These are phyloP conservation scores for Salvelinus alpinus DNA, from an alignment of 2,113 vertebrate genomes.

Conservation along the genomic window DNA sequence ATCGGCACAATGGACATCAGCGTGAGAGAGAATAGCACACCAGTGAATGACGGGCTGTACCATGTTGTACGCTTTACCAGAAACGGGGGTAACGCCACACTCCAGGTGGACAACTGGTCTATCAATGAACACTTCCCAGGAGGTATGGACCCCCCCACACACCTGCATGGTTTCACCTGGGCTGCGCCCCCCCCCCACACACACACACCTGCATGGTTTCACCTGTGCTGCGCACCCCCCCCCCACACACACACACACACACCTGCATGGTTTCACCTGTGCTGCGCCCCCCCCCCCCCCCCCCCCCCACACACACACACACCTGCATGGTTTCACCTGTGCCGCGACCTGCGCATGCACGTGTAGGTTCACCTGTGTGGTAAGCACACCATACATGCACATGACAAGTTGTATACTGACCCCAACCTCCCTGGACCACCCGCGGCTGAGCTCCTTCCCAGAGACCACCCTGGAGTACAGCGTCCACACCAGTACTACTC, in stretches of 20 bases:
- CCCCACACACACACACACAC: too few species aligned
- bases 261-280: too few species aligned
- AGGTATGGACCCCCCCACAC: slow-evolving; percentile 74
- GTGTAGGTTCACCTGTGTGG: too few species aligned
- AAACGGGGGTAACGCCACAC: slow-evolving; percentile 94
- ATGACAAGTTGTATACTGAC: neutral
- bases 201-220: too few species aligned
- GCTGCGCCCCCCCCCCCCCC: too few species aligned
- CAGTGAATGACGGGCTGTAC: slow-evolving; percentile 96
- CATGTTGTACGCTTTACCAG: slow-evolving; percentile 95
- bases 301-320: too few species aligned
- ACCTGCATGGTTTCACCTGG: too few species aligned
- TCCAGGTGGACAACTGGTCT: slow-evolving; percentile 97
- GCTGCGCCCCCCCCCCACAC: too few species aligned
- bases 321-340: too few species aligned
- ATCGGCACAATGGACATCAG: slow-evolving; percentile 93
- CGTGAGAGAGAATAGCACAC: slow-evolving; percentile 89
- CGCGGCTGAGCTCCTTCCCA: slow-evolving; percentile 23
- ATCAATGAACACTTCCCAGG: slow-evolving; percentile 96
- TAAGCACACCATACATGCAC: too few species aligned
- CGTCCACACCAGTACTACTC: neutral
- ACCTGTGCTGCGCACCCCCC: too few species aligned
- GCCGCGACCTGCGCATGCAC: too few species aligned
- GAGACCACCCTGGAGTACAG: neutral
- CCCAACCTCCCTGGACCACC: slow-evolving; percentile 38